These are phyloP conservation scores for Cercopithecus mona DNA, from an alignment of 2,113 vertebrate genomes.

Conservation along the genomic window DNA sequence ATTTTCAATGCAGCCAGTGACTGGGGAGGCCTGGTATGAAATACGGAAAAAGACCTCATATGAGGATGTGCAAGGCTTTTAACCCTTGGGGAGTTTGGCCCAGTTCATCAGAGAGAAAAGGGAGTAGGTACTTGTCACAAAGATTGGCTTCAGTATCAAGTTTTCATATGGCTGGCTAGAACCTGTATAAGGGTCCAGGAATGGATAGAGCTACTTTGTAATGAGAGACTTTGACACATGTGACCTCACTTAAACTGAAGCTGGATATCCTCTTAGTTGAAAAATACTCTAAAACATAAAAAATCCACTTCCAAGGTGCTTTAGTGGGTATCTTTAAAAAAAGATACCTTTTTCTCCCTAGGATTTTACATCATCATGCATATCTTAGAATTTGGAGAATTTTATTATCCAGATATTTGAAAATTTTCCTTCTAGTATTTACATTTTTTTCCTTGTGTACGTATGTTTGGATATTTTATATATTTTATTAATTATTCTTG, in stretches of 20 bases:
- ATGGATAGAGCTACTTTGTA: neutral
- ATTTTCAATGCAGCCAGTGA: neutral
- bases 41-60: neutral
- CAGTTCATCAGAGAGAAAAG: neutral
- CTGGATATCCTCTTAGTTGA: neutral
- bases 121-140: neutral
- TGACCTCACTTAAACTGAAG: neutral
- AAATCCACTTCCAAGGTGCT: neutral
- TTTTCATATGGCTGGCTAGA: neutral
- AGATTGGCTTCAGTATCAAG: neutral
- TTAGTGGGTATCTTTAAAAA: neutral
- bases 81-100: neutral
- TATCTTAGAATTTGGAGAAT: neutral
- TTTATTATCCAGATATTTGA: neutral
- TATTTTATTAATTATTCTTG: constrained; percentile 4
- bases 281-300: neutral
- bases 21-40: neutral
- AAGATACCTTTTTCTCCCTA: neutral
- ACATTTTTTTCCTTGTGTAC: neutral
- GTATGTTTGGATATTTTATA: neutral
- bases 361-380: neutral
- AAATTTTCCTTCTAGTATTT: neutral
- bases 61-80: neutral
- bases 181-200: neutral
- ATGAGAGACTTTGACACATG: neutral